A percentile compares a stretch with the other conserved stretches of the same genome.
phyloP scores from a whole-genome alignment of 2,113 vertebrate genomes.

The Numida meleagris region DNA sequence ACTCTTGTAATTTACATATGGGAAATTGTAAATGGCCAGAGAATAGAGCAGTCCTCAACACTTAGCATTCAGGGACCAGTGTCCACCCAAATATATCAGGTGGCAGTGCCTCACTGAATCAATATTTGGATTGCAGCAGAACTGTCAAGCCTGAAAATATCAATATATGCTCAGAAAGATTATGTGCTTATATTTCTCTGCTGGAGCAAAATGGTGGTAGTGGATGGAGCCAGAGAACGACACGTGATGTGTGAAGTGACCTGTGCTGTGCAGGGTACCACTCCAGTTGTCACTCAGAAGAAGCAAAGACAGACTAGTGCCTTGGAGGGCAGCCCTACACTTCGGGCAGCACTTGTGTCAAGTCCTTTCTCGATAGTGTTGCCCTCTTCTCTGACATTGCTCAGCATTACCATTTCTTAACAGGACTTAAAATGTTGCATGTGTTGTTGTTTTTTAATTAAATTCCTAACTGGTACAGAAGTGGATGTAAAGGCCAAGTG shows the following conservation, averaged over 20 bases:
- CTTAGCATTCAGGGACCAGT: background rate
- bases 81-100: background rate
- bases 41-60: background rate
- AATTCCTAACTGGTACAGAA: background rate
- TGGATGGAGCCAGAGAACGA: background rate
- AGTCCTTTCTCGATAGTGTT: background rate
- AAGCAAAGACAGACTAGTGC: background rate
- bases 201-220: background rate
- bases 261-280: accelerated
- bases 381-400: background rate
- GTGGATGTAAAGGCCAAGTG: background rate
- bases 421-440: background rate
- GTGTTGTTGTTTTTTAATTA: background rate
- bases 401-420: background rate
- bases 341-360: accelerated
- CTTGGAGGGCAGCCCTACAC: background rate
- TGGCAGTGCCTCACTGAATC: background rate
- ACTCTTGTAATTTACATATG: background rate
- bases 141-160: background rate
- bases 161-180: background rate
- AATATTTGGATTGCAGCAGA: background rate
- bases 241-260: background rate
- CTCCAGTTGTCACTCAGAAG: background rate
- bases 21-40: background rate
- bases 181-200: background rate